Conservation (phyloP, 2,888 invertebrate species). For the Ctena decussata region DNA sequence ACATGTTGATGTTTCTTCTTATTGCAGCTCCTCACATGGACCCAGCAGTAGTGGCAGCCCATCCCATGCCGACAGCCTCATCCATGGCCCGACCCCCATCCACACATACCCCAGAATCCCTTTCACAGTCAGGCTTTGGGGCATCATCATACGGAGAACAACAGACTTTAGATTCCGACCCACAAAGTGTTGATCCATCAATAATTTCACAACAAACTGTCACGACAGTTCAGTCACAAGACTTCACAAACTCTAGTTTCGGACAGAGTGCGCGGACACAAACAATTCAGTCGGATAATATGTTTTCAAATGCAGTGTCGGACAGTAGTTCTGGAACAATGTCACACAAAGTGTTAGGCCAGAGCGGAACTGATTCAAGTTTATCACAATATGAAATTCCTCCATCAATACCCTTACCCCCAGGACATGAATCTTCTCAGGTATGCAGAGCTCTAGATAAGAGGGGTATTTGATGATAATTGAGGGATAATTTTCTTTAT, state of each 20-base stretch:
- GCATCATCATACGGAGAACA: constrained; percentile 58
- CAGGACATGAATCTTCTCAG: constrained; percentile 60
- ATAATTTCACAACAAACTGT: constrained; percentile 39
- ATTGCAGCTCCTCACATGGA: constrained; percentile 80
- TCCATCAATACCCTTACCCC: constrained; percentile 79
- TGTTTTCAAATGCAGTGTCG: constrained; percentile 68
- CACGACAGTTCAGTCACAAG: constrained; percentile 55
- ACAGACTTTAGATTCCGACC: constrained; percentile 48
- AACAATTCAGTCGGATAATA: constrained; percentile 70
- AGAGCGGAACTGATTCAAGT: constrained; percentile 67
- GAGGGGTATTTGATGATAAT: too few relatives aligned
- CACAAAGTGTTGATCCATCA: constrained; percentile 16
- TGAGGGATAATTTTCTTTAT: too few relatives aligned
- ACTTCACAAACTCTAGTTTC: constrained; percentile 68
- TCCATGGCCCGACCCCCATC: constrained; percentile 54
- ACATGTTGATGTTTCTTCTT: too few relatives aligned
- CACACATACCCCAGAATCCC: constrained; percentile 55
- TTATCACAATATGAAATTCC: constrained; percentile 78
- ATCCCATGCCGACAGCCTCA: constrained; percentile 77
- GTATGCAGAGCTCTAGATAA: not conserved
- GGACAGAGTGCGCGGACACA: constrained; percentile 62
- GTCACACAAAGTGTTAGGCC: constrained; percentile 65
- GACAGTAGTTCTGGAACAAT: constrained; percentile 46
- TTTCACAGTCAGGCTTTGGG: constrained; percentile 55
- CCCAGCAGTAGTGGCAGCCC: constrained; percentile 83